Evolutionary conservation across 2,113 vertebrate genomes (phyloP).

Genomic region (Triplophysa dalaica): DNA sequence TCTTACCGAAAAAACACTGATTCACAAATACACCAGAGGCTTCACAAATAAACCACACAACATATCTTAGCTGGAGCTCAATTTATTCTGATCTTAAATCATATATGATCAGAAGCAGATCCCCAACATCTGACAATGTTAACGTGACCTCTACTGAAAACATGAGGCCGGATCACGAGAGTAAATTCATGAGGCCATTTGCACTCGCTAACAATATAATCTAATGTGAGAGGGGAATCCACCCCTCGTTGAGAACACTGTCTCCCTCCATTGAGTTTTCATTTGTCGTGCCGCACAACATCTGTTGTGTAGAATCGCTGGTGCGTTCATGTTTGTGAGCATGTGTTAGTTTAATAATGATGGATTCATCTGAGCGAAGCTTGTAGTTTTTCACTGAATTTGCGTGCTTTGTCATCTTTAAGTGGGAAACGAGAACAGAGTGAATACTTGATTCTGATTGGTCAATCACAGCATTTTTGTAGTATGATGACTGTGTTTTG

Average conservation of each 20-base stretch:
- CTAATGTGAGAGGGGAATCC: constrained; percentile 54
- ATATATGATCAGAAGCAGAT: background rate
- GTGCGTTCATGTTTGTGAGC: constrained; percentile 63
- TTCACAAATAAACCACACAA: no score
- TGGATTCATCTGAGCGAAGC: constrained; percentile 56
- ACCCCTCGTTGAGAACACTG: constrained; percentile 69
- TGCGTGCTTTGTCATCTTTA: background rate
- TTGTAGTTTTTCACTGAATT: constrained; percentile 42
- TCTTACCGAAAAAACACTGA: background rate
- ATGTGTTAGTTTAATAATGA: constrained; percentile 70
- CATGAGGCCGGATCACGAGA: background rate
- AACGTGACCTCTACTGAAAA: background rate
- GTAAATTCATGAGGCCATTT: constrained; percentile 9
- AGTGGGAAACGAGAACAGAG: background rate
- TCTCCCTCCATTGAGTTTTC: constrained; percentile 75
- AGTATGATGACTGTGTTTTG: no score
- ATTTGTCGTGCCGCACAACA: constrained; percentile 74
- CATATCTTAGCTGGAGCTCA: background rate
- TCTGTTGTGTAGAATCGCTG: constrained; percentile 68
- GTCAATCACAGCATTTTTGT: no score
- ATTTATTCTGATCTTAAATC: background rate
- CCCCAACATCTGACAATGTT: background rate
- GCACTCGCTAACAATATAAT: constrained; percentile 19
- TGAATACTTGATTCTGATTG: no score
- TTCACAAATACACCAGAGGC: background rate